Conservation (phyloP, 2,113 vertebrate species). For the Helogale parvula region DNA sequence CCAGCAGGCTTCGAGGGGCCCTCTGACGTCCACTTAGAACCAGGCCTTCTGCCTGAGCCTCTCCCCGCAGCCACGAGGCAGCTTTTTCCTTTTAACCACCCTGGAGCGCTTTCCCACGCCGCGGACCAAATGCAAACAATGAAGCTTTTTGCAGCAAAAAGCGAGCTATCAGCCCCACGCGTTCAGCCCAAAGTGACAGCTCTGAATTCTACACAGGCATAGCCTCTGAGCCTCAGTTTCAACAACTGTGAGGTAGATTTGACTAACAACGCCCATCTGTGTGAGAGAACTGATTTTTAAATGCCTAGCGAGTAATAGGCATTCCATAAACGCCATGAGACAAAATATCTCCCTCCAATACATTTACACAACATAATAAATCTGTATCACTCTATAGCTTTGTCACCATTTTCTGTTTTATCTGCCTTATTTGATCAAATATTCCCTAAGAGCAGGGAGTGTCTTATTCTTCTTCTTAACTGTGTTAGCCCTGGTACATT, state of each 20-base stretch:
- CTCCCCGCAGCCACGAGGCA: background rate
- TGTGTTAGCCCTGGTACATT: background rate
- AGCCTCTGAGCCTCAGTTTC: background rate
- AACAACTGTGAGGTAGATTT: background rate
- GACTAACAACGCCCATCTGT: background rate
- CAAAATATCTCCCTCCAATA: background rate
- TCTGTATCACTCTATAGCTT: background rate
- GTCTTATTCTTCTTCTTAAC: background rate
- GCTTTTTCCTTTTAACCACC: background rate
- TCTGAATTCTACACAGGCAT: background rate
- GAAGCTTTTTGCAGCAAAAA: background rate
- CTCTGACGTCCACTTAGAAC: background rate
- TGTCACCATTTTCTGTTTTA: background rate
- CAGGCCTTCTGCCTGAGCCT: background rate
- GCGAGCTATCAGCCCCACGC: background rate
- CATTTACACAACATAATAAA: background rate
- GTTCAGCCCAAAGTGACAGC: background rate
- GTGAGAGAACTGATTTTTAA: background rate
- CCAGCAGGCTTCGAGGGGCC: background rate
- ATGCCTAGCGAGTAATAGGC: background rate
- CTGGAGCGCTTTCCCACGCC: background rate
- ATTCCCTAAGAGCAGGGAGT: background rate
- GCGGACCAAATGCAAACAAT: background rate
- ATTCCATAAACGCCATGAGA: background rate
- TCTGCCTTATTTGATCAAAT: background rate